Conservation (phyloP, 2,797 vertebrate genomes). For the Valencia hispanica region DNA sequence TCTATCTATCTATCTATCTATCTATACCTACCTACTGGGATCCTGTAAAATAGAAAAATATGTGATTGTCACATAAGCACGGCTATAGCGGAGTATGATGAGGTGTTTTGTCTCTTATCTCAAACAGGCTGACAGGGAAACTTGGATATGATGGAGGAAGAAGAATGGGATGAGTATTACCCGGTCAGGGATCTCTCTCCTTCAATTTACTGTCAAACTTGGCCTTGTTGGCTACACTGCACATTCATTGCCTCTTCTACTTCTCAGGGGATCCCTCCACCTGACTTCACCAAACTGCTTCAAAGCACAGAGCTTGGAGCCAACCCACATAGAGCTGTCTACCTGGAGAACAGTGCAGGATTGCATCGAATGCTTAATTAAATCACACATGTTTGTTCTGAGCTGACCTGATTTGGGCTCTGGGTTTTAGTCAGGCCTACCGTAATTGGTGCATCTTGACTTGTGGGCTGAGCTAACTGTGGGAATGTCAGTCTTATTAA, state of each 20-base stretch:
- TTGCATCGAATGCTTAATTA: constrained; percentile 63
- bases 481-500: constrained; percentile 68
- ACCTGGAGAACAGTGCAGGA: constrained; percentile 48
- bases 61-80: constrained; percentile 23
- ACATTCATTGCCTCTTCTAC: constrained; percentile 52
- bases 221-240: constrained; percentile 44
- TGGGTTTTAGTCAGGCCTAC: constrained; percentile 60
- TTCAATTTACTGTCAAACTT: constrained; percentile 42
- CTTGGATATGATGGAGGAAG: constrained; percentile 20
- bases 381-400: constrained; percentile 61
- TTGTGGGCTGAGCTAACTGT: constrained; percentile 49
- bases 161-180: constrained; percentile 11
- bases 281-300: constrained; percentile 74
- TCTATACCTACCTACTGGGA: background rate
- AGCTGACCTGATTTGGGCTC: constrained; percentile 72
- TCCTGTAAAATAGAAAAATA: background rate
- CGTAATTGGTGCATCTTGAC: constrained; percentile 63
- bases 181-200: constrained; percentile 30
- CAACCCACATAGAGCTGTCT: constrained; percentile 72
- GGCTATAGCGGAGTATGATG: constrained; percentile 38
- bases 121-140: constrained; percentile 23
- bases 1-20: background rate
- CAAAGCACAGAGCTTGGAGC: constrained; percentile 64
- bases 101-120: constrained; percentile 48
- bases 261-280: constrained; percentile 58